phyloP scores from a whole-genome alignment of 2,888 invertebrate genomes.

The Pachycephus smyrnensis region DNA sequence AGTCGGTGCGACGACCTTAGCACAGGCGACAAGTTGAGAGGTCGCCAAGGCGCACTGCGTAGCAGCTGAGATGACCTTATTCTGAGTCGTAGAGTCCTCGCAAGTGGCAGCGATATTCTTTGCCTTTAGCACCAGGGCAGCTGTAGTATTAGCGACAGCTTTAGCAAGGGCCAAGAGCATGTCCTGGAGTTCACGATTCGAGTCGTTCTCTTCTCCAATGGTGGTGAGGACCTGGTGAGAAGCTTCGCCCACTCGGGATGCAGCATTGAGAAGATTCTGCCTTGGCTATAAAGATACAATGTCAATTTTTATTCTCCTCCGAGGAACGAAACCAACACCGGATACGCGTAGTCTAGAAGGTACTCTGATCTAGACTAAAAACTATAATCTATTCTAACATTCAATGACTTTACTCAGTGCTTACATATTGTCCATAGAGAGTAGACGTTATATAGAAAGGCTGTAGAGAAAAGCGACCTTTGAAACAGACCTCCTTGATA shows the following conservation, averaged over 20 bases:
- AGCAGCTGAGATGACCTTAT: slow-evolving; percentile 93
- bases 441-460: slow-evolving; percentile 57
- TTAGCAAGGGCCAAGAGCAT: slow-evolving; percentile 94
- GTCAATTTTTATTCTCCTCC: not conserved
- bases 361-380: not conserved
- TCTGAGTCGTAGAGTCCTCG: slow-evolving; percentile 83
- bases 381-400: not conserved
- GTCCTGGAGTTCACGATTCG: slow-evolving; percentile 87
- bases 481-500: not conserved
- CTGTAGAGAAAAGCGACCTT: slow-evolving; percentile 45
- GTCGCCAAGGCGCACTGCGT: slow-evolving; percentile 97
- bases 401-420: slow-evolving; percentile 28
- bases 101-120: slow-evolving; percentile 95
- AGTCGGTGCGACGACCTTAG: slow-evolving; percentile 92
- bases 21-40: slow-evolving; percentile 96
- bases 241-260: slow-evolving; percentile 96
- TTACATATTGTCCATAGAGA: slow-evolving; percentile 60
- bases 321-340: not conserved
- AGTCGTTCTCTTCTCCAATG: slow-evolving; percentile 91
- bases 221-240: slow-evolving; percentile 93
- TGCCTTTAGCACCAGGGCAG: slow-evolving; percentile 94
- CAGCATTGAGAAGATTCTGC: slow-evolving; percentile 93
- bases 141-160: slow-evolving; percentile 97
- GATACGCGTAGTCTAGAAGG: not conserved
- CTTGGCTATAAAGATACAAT: slow-evolving; percentile 74